These are phyloP conservation scores for Tanypteryx hageni DNA, from an alignment of 2,888 invertebrate genomes.

Conservation along the genomic window DNA sequence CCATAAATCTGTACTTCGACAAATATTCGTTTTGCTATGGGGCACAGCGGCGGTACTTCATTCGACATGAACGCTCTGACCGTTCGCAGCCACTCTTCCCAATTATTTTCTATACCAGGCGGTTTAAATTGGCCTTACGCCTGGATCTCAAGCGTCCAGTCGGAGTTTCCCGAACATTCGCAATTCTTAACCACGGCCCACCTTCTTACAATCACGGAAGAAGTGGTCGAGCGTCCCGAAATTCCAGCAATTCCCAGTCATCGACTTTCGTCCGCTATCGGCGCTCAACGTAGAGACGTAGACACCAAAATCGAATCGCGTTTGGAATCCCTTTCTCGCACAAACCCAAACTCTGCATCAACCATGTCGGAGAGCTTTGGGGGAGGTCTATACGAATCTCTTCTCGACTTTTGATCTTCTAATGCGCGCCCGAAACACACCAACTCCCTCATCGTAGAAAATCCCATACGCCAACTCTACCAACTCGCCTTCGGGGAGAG, in stretches of 20 bases:
- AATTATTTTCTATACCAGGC: not conserved
- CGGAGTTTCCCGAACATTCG: constrained; percentile 19
- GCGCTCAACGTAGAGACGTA: too few species aligned
- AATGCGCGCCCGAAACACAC: constrained; percentile 5
- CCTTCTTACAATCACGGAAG: constrained; percentile 5
- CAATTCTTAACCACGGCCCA: not conserved
- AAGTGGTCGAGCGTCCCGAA: not conserved
- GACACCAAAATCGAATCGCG: not conserved
- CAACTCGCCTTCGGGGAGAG: not conserved
- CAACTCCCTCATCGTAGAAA: constrained; percentile 27
- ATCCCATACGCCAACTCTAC: too few species aligned
- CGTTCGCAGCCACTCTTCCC: not conserved
- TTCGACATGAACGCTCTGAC: not conserved
- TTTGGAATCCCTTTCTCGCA: too few species aligned
- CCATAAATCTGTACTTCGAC: not conserved
- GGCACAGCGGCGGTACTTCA: too few species aligned
- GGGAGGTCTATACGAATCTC: not conserved
- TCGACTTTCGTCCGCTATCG: not conserved
- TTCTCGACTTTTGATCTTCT: not conserved
- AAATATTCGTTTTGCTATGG: not conserved
- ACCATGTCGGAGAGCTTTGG: not conserved
- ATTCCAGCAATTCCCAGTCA: not conserved
- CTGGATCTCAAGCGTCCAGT: not conserved
- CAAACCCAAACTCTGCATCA: not conserved
- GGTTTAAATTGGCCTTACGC: not conserved